phyloP scores from a whole-genome alignment of 2,888 invertebrate genomes.

The Pseudococcus viburni region DNA sequence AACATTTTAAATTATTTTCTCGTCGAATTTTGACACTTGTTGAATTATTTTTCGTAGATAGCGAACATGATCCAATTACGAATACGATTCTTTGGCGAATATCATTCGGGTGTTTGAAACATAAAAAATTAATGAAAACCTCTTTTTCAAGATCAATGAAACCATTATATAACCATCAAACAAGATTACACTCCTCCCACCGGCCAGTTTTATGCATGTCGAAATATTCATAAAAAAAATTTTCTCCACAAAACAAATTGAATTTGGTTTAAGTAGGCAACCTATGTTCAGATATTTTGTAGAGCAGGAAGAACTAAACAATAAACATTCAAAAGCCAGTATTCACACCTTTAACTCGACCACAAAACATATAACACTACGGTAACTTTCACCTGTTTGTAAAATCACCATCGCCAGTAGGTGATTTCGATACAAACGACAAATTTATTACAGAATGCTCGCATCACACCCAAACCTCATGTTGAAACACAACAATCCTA shows the following conservation, averaged over 20 bases:
- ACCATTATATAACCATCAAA: too few relatives aligned
- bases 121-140: too few relatives aligned
- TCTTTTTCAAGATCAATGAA: too few relatives aligned
- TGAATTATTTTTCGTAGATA: not conserved
- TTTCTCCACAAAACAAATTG: too few relatives aligned
- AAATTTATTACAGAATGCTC: slow-evolving; percentile 46
- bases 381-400: slow-evolving; percentile 36
- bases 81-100: not conserved
- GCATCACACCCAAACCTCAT: slow-evolving; percentile 8
- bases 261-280: too few relatives aligned
- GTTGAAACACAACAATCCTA: slow-evolving; percentile 33
- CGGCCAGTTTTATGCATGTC: too few relatives aligned
- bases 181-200: too few relatives aligned
- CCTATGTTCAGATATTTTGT: too few relatives aligned
- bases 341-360: slow-evolving; percentile 10
- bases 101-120: not conserved
- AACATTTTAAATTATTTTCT: slow-evolving; percentile 1
- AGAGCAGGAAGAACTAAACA: not conserved
- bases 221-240: too few relatives aligned
- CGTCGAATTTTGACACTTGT: not conserved
- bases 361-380: not conserved
- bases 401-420: slow-evolving; percentile 21
- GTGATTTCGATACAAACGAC: slow-evolving; percentile 17
- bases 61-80: not conserved
- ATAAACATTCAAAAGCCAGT: slow-evolving; percentile 12